phyloP scores from a whole-genome alignment of 30 jellyfish, hydroid and myxozoan genomes.

The Hydractinia echinata region DNA sequence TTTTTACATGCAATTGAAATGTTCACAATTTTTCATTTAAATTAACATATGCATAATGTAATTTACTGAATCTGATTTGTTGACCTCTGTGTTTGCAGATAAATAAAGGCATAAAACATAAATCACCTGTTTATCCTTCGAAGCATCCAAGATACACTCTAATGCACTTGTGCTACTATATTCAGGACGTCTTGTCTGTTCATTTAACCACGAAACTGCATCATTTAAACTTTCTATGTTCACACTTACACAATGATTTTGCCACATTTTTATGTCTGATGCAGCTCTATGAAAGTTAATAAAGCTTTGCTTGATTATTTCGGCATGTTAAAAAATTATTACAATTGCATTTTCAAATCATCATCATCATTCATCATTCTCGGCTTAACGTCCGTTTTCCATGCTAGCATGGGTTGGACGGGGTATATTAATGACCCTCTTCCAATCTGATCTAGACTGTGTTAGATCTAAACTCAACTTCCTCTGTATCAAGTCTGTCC shows the following conservation, averaged over 20 bases:
- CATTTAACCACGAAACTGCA: conserved; percentile 76
- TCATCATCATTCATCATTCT: too few species aligned
- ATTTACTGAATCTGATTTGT: neutral
- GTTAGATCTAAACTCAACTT: too few species aligned
- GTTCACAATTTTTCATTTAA: too few species aligned
- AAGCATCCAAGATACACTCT: conserved; percentile 52
- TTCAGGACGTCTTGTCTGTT: conserved; percentile 42
- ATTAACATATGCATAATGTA: too few species aligned
- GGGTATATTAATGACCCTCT: too few species aligned
- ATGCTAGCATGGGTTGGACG: too few species aligned
- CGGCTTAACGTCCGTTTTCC: too few species aligned
- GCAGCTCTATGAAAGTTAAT: conserved; percentile 48
- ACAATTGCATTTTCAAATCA: too few species aligned
- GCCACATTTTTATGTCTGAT: conserved; percentile 68
- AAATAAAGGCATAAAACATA: neutral
- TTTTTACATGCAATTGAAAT: too few species aligned
- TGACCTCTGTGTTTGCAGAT: neutral
- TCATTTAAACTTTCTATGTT: conserved; percentile 52
- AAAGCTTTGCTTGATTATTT: too few species aligned
- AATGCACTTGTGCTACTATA: conserved; percentile 45
- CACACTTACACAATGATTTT: conserved; percentile 50
- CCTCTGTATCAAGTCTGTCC: too few species aligned
- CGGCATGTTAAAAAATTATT: neutral
- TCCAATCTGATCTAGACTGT: too few species aligned
- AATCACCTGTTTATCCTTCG: neutral